Evolutionary conservation across 1,140 invertebrate genomes (phyloP).

Genomic region (Drosophila kurseongensis): DNA sequence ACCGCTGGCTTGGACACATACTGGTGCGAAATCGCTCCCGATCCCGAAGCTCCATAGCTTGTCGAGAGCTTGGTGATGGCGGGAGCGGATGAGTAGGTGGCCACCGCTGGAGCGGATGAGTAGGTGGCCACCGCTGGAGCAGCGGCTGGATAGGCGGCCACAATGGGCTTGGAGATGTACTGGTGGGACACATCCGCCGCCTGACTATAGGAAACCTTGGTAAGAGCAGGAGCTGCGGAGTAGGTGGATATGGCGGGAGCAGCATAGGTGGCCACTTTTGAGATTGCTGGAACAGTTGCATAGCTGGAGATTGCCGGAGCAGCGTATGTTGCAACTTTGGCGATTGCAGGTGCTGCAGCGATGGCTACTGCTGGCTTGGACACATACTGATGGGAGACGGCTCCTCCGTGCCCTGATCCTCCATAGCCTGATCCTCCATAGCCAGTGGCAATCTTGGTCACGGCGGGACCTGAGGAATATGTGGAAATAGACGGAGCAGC

Average conservation of each 20-base stretch:
- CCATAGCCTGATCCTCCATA: conserved; percentile 18
- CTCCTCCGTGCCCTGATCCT: conserved; percentile 22
- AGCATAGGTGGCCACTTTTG: conserved; percentile 44
- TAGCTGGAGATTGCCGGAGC: conserved; percentile 34
- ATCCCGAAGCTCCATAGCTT: conserved; percentile 10
- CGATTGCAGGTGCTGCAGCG: conserved; percentile 39
- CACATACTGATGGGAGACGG: conserved; percentile 60
- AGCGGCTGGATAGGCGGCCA: conserved; percentile 38
- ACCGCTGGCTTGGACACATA: conserved; percentile 51
- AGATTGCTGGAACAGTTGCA: conserved; percentile 32
- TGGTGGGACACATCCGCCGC: conserved; percentile 68
- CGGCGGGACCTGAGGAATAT: conserved; percentile 24
- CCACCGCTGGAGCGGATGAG: conserved; percentile 24
- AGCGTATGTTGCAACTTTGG: conserved; percentile 27
- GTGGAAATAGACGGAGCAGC: conserved; percentile 39
- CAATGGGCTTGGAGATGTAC: conserved; percentile 62
- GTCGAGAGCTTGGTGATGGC: conserved; percentile 29
- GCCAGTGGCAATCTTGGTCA: conserved; percentile 9
- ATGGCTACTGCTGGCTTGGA: conserved; percentile 52
- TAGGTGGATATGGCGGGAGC: conserved; percentile 44
- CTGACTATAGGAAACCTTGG: conserved; percentile 24
- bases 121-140: conserved; percentile 34
- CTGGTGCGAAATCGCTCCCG: conserved; percentile 31
- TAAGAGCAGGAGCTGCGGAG: conserved; percentile 29
- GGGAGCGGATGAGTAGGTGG: conserved; percentile 23